Conservation (phyloP, 2,888 invertebrate genomes). For the Xylota sylvarum region DNA sequence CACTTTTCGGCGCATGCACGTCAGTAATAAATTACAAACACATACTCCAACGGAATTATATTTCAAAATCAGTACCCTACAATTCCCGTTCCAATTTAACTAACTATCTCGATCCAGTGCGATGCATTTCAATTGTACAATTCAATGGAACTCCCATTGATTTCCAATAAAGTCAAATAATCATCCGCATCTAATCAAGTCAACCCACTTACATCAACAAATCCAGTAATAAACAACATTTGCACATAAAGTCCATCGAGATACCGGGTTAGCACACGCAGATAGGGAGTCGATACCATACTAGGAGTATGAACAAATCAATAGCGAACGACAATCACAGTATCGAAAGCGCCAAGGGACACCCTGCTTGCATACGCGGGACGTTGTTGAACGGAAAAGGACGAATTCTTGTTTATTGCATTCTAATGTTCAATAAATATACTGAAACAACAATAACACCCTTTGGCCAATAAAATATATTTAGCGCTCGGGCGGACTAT, state of each 20-base stretch:
- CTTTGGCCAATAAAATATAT: conserved; percentile 56
- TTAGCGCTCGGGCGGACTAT: not conserved
- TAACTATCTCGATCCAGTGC: not conserved
- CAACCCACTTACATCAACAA: conserved; percentile 7
- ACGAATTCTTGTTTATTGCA: conserved; percentile 40
- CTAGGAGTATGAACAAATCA: conserved; percentile 28
- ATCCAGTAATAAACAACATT: conserved; percentile 24
- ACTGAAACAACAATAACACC: conserved; percentile 55
- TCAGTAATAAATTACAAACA: too few species aligned
- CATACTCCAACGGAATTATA: not conserved
- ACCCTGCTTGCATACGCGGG: not conserved
- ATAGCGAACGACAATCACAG: conserved; percentile 12
- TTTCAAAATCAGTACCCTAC: not conserved
- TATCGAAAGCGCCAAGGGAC: conserved; percentile 5
- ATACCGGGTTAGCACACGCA: not conserved
- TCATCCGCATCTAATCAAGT: conserved; percentile 28
- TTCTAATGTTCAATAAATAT: conserved; percentile 64
- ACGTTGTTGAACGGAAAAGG: not conserved
- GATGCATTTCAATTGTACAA: conserved; percentile 1
- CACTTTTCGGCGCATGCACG: too few species aligned
- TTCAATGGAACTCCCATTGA: conserved; percentile 1
- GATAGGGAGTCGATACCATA: not conserved
- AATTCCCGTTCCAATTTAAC: not conserved
- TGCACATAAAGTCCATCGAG: conserved; percentile 2
- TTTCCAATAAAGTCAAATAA: conserved; percentile 14